phyloP scores from a whole-genome alignment of 2,113 vertebrate genomes.

The Cyprinodon tularosa region DNA sequence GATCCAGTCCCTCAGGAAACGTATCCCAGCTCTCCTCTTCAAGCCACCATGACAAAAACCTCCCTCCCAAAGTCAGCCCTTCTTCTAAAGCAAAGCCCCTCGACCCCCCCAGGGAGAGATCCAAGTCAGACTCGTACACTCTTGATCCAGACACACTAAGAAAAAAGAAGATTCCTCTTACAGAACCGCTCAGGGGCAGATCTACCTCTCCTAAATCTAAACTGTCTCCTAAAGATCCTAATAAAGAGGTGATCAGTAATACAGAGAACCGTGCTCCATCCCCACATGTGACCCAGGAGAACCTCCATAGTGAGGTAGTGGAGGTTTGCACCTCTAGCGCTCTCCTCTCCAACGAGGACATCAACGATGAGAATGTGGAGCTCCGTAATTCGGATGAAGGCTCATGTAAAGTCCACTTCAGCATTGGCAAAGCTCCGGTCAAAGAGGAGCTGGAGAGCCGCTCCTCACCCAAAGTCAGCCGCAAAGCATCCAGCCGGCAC shows the following conservation, averaged over 20 bases:
- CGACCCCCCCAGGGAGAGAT: constrained; percentile 94
- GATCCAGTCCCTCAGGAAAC: constrained; percentile 86
- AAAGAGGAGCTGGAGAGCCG: constrained; percentile 94
- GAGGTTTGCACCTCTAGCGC: constrained; percentile 96
- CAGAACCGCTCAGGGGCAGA: constrained; percentile 91
- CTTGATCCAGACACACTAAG: constrained; percentile 94
- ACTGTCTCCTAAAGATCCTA: constrained; percentile 86
- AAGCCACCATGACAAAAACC: constrained; percentile 88
- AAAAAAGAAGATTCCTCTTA: constrained; percentile 95
- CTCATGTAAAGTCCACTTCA: constrained; percentile 96
- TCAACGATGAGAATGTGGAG: constrained; percentile 88
- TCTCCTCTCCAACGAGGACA: constrained; percentile 88
- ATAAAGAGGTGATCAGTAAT: constrained; percentile 78
- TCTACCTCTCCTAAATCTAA: constrained; percentile 98
- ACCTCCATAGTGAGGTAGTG: constrained; percentile 96
- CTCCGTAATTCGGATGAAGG: constrained; percentile 84
- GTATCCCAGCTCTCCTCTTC: constrained; percentile 88
- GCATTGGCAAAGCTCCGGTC: constrained; percentile 95
- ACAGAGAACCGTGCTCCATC: constrained; percentile 91
- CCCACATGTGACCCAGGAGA: constrained; percentile 96
- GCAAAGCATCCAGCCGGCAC: constrained; percentile 91
- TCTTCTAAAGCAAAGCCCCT: constrained; percentile 90
- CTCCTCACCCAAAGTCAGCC: constrained; percentile 94
- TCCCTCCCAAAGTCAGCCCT: constrained; percentile 86
- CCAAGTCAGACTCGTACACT: constrained; percentile 98